These are phyloP conservation scores for Piaya cayana DNA, from an alignment of 2,113 vertebrate species.

Conservation along the genomic window DNA sequence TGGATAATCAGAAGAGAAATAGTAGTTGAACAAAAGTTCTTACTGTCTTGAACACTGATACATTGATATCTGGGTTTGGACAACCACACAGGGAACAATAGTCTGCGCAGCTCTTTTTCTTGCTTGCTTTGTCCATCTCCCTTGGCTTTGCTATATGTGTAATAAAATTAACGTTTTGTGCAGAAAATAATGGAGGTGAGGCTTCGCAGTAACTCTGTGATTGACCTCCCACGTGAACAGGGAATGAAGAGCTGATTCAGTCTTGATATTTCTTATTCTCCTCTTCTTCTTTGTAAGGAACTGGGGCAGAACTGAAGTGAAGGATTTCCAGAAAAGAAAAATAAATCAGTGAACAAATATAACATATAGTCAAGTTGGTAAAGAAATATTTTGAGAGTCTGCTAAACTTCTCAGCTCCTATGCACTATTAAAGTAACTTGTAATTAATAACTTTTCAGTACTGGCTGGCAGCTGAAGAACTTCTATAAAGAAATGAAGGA, in stretches of 20 bases:
- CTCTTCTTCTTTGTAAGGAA: neutral
- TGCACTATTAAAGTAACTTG: conserved; percentile 29
- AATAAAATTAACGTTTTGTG: neutral
- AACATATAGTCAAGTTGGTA: neutral
- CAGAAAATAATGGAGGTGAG: neutral
- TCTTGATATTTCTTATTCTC: neutral
- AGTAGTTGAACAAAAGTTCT: neutral
- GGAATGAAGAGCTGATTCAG: accelerated
- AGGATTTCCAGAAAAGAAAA: conserved; percentile 10
- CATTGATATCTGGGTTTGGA: neutral
- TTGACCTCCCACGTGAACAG: neutral
- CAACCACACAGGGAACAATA: neutral
- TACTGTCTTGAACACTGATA: neutral
- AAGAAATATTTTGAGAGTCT: conserved; percentile 15
- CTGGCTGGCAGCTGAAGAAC: conserved; percentile 35
- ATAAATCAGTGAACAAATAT: neutral
- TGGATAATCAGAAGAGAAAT: neutral
- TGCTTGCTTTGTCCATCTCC: neutral
- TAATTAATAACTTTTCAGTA: conserved; percentile 35
- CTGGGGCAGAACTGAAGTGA: neutral
- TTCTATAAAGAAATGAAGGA: conserved; percentile 32
- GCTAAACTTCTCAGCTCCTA: conserved; percentile 5
- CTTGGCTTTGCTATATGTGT: neutral
- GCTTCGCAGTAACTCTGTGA: neutral
- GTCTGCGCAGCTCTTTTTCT: neutral